Evolutionary conservation across 2,888 invertebrate genomes (phyloP).

Genomic region (Argyra leucocephala): DNA sequence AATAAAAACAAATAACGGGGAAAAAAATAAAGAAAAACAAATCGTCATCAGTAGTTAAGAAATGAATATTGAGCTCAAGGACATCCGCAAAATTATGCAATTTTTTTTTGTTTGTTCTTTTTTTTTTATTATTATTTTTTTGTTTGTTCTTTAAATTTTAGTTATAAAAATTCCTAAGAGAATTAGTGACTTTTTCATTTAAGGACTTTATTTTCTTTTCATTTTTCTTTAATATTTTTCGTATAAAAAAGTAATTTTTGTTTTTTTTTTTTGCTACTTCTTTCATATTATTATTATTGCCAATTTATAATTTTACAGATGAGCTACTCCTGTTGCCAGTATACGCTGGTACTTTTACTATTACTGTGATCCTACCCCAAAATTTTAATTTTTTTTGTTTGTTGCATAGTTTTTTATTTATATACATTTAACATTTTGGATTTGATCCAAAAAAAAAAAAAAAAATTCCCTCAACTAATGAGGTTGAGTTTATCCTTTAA

Average conservation of each 20-base stretch:
- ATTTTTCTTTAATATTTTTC: neutral
- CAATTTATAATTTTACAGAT: constrained; percentile 6
- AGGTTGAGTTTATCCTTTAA: neutral
- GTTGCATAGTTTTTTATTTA: neutral
- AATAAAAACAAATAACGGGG: neutral
- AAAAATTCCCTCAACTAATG: neutral
- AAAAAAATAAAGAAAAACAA: neutral
- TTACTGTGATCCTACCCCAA: no score
- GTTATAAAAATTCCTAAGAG: neutral
- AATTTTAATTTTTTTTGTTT: neutral
- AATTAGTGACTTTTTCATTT: neutral
- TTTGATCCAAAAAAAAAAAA: neutral
- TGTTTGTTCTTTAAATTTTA: neutral
- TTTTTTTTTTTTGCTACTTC: neutral
- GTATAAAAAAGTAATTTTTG: neutral
- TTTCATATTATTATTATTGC: neutral
- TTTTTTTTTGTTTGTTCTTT: neutral
- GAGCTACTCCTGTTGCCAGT: neutral
- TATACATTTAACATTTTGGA: neutral
- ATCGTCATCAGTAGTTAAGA: no score
- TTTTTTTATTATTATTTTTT: neutral
- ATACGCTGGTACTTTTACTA: no score
- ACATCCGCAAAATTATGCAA: neutral
- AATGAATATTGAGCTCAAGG: neutral
- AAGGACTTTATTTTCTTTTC: no score